Evolutionary conservation across 2,797 vertebrate genomes (phyloP).

Genomic region (Karalla daura): DNA sequence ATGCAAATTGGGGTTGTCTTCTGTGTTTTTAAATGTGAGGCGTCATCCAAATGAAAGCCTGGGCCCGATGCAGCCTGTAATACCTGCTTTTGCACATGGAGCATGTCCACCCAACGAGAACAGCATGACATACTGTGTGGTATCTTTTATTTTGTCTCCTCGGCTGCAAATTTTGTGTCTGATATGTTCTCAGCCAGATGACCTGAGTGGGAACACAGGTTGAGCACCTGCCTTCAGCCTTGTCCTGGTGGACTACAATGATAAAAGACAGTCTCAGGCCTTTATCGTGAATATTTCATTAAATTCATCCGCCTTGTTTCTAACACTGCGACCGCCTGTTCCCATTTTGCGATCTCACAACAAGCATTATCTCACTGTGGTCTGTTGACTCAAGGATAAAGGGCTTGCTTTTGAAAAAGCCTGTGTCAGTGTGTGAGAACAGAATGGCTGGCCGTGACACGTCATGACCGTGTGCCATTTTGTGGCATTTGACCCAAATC

Average conservation of each 20-base stretch:
- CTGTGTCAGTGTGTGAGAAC: constrained; percentile 53
- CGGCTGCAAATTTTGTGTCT: constrained; percentile 32
- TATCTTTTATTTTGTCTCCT: background rate
- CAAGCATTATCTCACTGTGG: constrained; percentile 57
- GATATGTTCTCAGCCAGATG: constrained; percentile 33
- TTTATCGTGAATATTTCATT: constrained; percentile 18
- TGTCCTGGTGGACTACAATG: background rate
- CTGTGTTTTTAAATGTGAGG: background rate
- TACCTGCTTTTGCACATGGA: background rate
- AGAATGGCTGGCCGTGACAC: constrained; percentile 61
- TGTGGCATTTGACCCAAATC: constrained; percentile 57
- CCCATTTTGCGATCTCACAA: constrained; percentile 58
- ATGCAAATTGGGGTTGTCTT: constrained; percentile 29
- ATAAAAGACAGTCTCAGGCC: background rate
- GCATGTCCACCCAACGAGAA: background rate
- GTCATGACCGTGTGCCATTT: constrained; percentile 56
- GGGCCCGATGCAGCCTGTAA: background rate
- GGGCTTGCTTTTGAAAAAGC: constrained; percentile 60
- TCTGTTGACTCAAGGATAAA: constrained; percentile 71
- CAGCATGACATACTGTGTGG: constrained; percentile 16
- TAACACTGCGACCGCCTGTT: constrained; percentile 49
- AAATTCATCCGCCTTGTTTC: constrained; percentile 29
- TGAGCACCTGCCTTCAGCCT: constrained; percentile 11
- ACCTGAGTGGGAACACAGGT: constrained; percentile 29
- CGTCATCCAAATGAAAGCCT: constrained; percentile 13